Base-by-base conservation (phyloP, 2,113 vertebrate species). In the Gymnorhina tibicen region DNA sequence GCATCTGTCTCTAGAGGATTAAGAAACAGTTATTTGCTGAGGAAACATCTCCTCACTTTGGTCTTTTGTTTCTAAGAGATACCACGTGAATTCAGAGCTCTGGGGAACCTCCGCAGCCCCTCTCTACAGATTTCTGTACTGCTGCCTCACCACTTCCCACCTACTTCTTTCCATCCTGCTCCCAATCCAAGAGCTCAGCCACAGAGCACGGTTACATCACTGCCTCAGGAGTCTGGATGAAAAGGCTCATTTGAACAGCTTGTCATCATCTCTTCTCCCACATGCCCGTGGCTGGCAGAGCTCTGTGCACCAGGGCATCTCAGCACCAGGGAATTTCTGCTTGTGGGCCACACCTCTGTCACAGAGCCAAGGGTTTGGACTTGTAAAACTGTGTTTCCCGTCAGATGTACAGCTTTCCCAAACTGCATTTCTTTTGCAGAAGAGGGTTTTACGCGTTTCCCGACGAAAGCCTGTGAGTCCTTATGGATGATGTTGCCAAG, bases 271-370 rank as follows among this genome's bases (percentile, higher is more conserved):
- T 81, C 60, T 79, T 72, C 87, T 94, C 74, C n/a, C 32, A 66
- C 89, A 21, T 21, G 16, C 55, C 64, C 2, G 0, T 49, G 41
- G 63, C 69, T 86, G 91, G 77, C 95, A 94, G 68, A 77, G 87
- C 42, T 96, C 69, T 35, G 30, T 22, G 28, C 37, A 64, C 27
- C 62, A 27, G 70, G 62, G 41, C 92, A 63, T 83, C 90, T 91
- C 78, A 49, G 75, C 49, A 49, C 78, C 8, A 4, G 20, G 46
- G 79, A 91, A 74, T 87, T 96, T 93, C 95, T 92, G 95, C 97
- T 95, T 97, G 95, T 68, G 14, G 95, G 97, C 95, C 97, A 96
- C 92, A 96, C 95, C 74, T 81, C 96, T 78, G 35, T 62, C 89
- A 66, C 67, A 58, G 28, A 95, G 94, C 84, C 93, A 92, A 89